phyloP scores from a whole-genome alignment of 2,113 vertebrate species.

The Calonectris borealis region DNA sequence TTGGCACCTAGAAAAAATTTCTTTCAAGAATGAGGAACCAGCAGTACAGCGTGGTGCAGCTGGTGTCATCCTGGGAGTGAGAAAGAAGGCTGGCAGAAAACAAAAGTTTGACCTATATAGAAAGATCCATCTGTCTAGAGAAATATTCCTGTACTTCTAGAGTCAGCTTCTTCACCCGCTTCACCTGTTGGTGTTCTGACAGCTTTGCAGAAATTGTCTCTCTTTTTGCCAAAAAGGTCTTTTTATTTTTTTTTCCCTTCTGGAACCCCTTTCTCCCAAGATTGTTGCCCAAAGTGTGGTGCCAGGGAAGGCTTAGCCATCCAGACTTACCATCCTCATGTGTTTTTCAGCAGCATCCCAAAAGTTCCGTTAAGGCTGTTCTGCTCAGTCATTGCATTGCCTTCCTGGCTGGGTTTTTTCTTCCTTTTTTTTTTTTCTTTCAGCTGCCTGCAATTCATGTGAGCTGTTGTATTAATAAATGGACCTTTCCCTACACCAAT shows the following conservation, averaged over 20 bases:
- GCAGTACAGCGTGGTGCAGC: background rate
- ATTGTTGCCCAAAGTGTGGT: background rate
- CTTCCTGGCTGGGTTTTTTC: background rate
- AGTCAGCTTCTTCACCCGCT: background rate
- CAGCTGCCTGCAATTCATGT: background rate
- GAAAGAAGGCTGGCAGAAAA: background rate
- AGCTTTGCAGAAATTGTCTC: background rate
- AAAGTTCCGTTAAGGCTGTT: background rate
- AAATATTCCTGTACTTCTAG: background rate
- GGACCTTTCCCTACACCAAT: background rate
- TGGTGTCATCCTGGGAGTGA: constrained; percentile 23
- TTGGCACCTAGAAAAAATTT: background rate
- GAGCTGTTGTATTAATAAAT: constrained; percentile 4
- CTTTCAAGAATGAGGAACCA: background rate
- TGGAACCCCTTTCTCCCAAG: background rate
- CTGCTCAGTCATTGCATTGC: background rate
- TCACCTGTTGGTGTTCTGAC: background rate
- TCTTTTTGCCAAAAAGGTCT: background rate
- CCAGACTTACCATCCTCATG: background rate
- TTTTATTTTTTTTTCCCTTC: background rate
- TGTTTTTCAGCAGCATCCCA: background rate
- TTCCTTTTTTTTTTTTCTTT: background rate
- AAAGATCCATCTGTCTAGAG: background rate
- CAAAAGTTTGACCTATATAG: constrained; percentile 39
- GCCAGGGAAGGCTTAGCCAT: background rate